Percentiles rank a stretch among this genome's conserved stretches.
Evolutionary conservation across 2,888 invertebrate genomes (phyloP).

Genomic region (Pandemis cinnamomeana): DNA sequence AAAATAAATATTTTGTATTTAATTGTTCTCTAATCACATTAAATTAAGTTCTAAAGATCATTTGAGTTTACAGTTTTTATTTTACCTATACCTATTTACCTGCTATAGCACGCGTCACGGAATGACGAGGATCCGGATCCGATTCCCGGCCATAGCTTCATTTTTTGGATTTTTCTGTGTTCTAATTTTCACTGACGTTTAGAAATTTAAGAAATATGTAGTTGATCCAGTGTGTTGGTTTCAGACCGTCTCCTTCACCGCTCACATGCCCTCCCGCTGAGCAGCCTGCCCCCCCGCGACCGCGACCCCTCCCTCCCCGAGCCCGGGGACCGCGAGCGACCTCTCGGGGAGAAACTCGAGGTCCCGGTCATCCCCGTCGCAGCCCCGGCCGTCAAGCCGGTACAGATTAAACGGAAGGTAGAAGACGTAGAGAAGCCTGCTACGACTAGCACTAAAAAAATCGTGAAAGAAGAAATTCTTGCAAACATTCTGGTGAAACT

Average conservation of each 20-base stretch:
- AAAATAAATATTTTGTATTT: too few species aligned
- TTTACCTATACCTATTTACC: too few species aligned
- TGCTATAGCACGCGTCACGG: too few species aligned
- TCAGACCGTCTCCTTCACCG: slow-evolving; percentile 8
- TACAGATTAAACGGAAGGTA: not conserved
- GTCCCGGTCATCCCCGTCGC: not conserved
- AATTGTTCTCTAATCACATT: too few species aligned
- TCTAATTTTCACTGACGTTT: too few species aligned
- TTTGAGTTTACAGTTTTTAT: too few species aligned
- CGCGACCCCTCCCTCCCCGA: not conserved
- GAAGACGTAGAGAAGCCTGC: not conserved
- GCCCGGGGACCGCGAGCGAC: not conserved
- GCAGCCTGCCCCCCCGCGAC: not conserved
- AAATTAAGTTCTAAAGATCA: too few species aligned
- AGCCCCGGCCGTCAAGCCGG: not conserved
- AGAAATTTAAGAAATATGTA: too few species aligned
- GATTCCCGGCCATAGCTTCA: too few species aligned
- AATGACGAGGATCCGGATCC: too few species aligned
- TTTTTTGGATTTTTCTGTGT: too few species aligned
- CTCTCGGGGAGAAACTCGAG: not conserved
- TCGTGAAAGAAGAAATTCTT: slow-evolving; percentile 12
- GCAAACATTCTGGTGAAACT: not conserved
- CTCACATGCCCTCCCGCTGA: not conserved
- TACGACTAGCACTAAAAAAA: not conserved
- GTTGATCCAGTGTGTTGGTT: too few species aligned